Conservation (phyloP, 2,888 invertebrate species). For the Esperia sulphurella region DNA sequence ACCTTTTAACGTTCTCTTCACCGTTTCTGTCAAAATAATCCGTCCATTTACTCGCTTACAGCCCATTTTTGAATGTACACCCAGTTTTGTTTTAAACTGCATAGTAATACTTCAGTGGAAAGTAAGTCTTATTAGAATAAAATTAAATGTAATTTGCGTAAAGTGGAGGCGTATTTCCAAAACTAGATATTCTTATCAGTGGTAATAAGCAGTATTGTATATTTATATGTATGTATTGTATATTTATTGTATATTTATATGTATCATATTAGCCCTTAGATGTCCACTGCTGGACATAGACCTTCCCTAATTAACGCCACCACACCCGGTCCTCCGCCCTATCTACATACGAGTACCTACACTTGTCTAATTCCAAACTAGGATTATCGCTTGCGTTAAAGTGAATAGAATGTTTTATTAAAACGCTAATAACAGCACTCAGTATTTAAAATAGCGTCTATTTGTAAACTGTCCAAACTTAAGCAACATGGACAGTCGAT, state of each 20-base stretch:
- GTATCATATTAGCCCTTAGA: too few species aligned
- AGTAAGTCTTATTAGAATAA: neutral
- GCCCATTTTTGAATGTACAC: neutral
- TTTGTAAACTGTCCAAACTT: neutral
- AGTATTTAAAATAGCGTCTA: neutral
- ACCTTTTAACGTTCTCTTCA: neutral
- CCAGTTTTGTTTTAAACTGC: neutral
- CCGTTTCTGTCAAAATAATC: neutral
- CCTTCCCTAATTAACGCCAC: too few species aligned
- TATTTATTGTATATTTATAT: too few species aligned
- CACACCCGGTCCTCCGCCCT: too few species aligned
- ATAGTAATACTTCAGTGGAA: neutral
- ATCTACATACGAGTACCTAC: too few species aligned
- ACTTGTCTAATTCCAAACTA: too few species aligned
- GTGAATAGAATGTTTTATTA: too few species aligned
- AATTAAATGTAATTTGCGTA: neutral
- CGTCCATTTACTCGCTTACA: neutral
- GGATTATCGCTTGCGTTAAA: too few species aligned
- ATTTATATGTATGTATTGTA: too few species aligned
- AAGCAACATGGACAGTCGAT: neutral
- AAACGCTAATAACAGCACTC: too few species aligned
- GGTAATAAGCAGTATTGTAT: neutral
- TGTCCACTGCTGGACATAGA: too few species aligned
- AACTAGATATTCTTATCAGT: neutral
- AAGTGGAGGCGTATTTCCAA: neutral